phyloP scores from a whole-genome alignment of 2,797 vertebrate species.

The Limnodromus scolopaceus region DNA sequence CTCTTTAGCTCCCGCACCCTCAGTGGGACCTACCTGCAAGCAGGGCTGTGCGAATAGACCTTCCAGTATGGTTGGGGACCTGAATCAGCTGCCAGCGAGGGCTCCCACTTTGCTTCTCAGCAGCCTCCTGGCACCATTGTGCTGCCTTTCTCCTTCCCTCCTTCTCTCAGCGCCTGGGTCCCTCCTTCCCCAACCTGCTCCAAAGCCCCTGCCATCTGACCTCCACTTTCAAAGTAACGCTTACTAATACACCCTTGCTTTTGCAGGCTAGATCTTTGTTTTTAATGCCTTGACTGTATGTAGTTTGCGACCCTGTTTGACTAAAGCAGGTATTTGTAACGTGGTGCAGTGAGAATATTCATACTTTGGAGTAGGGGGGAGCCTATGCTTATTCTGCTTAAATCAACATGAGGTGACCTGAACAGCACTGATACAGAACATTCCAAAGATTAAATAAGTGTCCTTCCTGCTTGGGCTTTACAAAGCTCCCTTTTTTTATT shows the following conservation, averaged over 20 bases:
- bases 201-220: background rate
- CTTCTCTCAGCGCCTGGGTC: background rate
- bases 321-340: background rate
- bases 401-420: background rate
- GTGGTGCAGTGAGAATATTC: background rate
- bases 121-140: too few relatives aligned
- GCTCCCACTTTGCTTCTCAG: background rate
- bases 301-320: background rate
- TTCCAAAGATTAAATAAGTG: background rate
- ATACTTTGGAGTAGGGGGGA: background rate
- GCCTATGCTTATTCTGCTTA: background rate
- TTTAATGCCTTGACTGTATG: background rate
- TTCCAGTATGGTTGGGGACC: rapidly evolving
- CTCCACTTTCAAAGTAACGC: background rate
- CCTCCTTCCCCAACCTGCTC: background rate
- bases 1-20: background rate
- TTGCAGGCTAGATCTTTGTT: background rate
- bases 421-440: background rate
- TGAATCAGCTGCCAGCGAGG: background rate
- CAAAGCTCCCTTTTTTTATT: background rate
- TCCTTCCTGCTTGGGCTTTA: background rate
- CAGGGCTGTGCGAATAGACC: background rate
- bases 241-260: background rate
- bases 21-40: rapidly evolving
- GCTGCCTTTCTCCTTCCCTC: background rate